Evolutionary conservation across 2,113 vertebrate genomes (phyloP).

Genomic region (Anseranas semipalmata): DNA sequence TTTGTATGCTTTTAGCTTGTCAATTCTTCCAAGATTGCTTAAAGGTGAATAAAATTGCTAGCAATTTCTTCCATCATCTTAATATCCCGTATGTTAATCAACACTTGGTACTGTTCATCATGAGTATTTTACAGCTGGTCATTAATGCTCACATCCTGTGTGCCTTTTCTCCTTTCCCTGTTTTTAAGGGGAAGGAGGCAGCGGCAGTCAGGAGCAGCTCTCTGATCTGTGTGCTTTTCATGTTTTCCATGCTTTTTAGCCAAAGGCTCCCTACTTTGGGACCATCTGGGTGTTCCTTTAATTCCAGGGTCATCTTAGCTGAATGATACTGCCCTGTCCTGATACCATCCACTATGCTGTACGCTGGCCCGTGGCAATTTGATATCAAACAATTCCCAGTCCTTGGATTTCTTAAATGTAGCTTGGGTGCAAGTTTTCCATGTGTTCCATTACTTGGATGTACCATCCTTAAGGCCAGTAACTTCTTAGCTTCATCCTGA

Average conservation of each 20-base stretch:
- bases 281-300: not conserved
- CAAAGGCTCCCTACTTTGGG: not conserved
- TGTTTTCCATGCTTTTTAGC: not conserved
- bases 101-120: not conserved
- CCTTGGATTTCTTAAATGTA: not conserved
- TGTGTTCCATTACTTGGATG: not conserved
- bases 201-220: not conserved
- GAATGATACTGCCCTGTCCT: fast-evolving
- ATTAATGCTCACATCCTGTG: not conserved
- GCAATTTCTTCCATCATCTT: not conserved
- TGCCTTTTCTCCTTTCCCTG: not conserved
- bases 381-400: not conserved
- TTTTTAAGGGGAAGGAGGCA: not conserved
- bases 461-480: not conserved
- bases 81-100: not conserved
- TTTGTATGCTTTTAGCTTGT: not conserved
- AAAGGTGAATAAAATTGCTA: not conserved
- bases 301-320: not conserved
- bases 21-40: not conserved
- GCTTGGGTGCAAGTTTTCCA: not conserved
- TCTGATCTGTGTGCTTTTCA: not conserved
- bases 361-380: fast-evolving
- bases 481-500: not conserved
- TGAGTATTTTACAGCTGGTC: not conserved
- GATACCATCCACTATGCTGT: fast-evolving